Evolutionary conservation across 2,113 vertebrate genomes (phyloP), one percentile per base, ranked within the genome.

Genomic region (Catagonus wagneri): DNA sequence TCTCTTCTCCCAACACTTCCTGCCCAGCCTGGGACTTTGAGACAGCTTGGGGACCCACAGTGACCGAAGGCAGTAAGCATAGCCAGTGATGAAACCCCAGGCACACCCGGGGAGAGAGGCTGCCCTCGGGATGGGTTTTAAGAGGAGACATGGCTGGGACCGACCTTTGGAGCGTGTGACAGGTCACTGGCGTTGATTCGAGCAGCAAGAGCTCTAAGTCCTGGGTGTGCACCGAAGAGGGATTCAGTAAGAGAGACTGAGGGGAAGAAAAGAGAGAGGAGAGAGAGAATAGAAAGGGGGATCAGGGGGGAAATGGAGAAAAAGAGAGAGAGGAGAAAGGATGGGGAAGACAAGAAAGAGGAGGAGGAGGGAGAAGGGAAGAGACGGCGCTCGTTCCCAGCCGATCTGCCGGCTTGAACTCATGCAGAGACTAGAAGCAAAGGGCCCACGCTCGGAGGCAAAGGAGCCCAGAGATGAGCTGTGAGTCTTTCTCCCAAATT

Each of bases 171-270:
- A 69, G 4, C 69, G 54, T 2, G 6, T 0, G 4, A 25, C 58
- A 50, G 34, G 68, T 27, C 80, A 12, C 1, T 50, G 34, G 16
- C 36, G 27, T 20, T 27, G 39, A 27, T 65, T 32, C 29, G 80
- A 52, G 34, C 12, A 10, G 32, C 52, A 74, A 1, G 65, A 34
- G 0, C 17, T 1, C 3, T 16, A 29, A 61, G 63, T 34, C 56
- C 29, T 1, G 0, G 44, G 17, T 36, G 68, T 34, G 19, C 20
- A 0, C 0, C 1, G 2, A 15, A 23, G 14, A 58, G 32, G 5
- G 32, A 1, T 19, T 39, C n/a, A 0, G 0, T 25, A 2, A 6
- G 25, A 56, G 52, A 10, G 5, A 2, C 23, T 2, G 36, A 8
- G 6, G 5, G 3, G 23, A 50, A 32, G 8, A 32, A 25, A 6